phyloP scores from a whole-genome alignment of 2,113 vertebrate genomes.

The Rhineura floridana region DNA sequence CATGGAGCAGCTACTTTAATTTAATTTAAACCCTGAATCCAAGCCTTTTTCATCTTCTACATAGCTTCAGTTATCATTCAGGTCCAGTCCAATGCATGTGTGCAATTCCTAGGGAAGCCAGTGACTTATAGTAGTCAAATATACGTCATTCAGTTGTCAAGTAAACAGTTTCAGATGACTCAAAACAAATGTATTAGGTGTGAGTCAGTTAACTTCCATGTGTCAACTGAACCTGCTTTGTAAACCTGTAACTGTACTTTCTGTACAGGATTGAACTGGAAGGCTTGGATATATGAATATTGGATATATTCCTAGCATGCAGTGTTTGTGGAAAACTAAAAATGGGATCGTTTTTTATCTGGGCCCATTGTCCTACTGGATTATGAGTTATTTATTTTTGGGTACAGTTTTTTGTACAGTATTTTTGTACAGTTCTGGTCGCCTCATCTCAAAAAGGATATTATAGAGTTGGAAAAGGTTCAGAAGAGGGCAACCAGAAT shows the following conservation, averaged over 20 bases:
- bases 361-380: not conserved
- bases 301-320: too few species aligned
- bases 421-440: too few species aligned
- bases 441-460: too few species aligned
- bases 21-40: not conserved
- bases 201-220: not conserved
- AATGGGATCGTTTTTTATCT: not conserved
- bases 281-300: not conserved
- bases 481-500: too few species aligned
- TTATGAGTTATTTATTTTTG: too few species aligned
- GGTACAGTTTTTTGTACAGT: too few species aligned
- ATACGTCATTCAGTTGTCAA: not conserved
- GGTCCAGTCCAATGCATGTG: not conserved
- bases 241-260: not conserved
- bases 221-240: not conserved
- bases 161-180: not conserved
- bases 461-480: too few species aligned
- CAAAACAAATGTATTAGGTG: not conserved
- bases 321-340: not conserved
- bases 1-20: not conserved
- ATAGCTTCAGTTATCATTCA: not conserved
- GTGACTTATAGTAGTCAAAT: not conserved
- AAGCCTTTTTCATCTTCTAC: not conserved
- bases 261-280: not conserved
- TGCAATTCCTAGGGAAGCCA: slow-evolving; percentile 1